Evolutionary conservation across 2,888 invertebrate genomes (phyloP), one percentile per base, ranked within the genome.

Genomic region (Rhaphigaster nebulosa): DNA sequence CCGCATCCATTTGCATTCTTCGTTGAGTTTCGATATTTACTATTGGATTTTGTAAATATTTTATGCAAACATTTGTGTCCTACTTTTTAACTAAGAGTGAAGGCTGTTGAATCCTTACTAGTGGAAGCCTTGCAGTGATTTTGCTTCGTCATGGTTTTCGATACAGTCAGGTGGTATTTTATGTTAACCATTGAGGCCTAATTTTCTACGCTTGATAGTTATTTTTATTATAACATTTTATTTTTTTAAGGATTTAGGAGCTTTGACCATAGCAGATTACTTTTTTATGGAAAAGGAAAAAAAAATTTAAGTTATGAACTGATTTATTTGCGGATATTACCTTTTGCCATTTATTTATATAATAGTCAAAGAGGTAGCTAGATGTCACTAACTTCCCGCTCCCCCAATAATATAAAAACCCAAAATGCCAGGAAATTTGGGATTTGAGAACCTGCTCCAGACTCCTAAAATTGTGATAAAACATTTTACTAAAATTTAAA

Each of bases 51-150:
- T 76, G 38, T 76, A 20, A 76, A 76, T 76, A 76, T 38, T 76
- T 76, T 38, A 76, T 76, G 34, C 70, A 76, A 38, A 76, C 20
- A 76, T 65, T 15, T 2, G 23, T 38, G 34, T 76, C 34, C 70
- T 38, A 76, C 34, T 38, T 76, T 76, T 76, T 20, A 38, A 34
- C 34, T 20, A 38, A 76, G 70, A 76, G 45, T 38, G n/a, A 84
- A 84, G 45, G 45, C 12, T 45, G 84, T 15, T 4, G 84, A 84
- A 84, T 84, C 84, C 84, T n/a, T 84, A 84, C 26, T 45, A 26
- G 45, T 84, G 84, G 84, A 84, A 84, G 45, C 84, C 84, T 84
- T 50, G 84, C 84, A 84, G 84, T 84, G 84, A 84, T 84, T 84
- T 84, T 23, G 84, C 84, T 13, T 84, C n/a, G 45, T 50, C 84